Base-by-base conservation (phyloP, 2,797 vertebrate genomes). In the Podargus strigoides region DNA sequence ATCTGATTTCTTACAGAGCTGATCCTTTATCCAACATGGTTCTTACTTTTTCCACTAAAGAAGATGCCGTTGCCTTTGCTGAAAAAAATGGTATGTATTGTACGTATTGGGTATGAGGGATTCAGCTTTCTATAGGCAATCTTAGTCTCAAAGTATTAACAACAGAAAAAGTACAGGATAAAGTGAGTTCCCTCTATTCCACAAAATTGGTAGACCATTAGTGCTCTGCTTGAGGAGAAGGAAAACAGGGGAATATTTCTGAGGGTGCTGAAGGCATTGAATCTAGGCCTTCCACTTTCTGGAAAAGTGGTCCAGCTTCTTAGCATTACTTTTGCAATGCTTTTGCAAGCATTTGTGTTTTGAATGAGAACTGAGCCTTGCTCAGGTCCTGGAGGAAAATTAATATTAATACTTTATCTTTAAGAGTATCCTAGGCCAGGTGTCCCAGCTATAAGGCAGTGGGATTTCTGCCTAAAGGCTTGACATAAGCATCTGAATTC, bases 1-100 rank as follows among this genome's bases (percentile, higher is more conserved):
- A 34, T 73, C 27, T 83, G 37, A 52, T 97, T 93, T 93, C 68
- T 97, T 98, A 81, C 96, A 99, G 99, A 77, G 99, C 97, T 32
- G 99, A 99, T 97, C 99, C 99, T 22, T 97, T 99, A 67, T 99
- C 99, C 96, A 99, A 99, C 97, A 98, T 99, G 98, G 70, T 98
- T 95, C 98, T 99, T 23, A 85, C 96, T 7, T 99, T 99, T 93
- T 97, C 98, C 93, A 98, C 98, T 81, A 99, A 99, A 97, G 99
- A 99, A 92, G 99, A 99, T 10, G 99, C 99, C 32, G 82, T 99
- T 69, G 98, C 98, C 44, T 99, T 99, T 95, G 99, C 98, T 68
- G 99, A 99, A 97, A 99, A 99, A 97, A 99, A 99, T 77, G 99
- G 99, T 99, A 98, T 1, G 97, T 94, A 91, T 80, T 70, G 1